Evolutionary conservation across 2,113 vertebrate species (phyloP).

Genomic region (Serinus canaria): DNA sequence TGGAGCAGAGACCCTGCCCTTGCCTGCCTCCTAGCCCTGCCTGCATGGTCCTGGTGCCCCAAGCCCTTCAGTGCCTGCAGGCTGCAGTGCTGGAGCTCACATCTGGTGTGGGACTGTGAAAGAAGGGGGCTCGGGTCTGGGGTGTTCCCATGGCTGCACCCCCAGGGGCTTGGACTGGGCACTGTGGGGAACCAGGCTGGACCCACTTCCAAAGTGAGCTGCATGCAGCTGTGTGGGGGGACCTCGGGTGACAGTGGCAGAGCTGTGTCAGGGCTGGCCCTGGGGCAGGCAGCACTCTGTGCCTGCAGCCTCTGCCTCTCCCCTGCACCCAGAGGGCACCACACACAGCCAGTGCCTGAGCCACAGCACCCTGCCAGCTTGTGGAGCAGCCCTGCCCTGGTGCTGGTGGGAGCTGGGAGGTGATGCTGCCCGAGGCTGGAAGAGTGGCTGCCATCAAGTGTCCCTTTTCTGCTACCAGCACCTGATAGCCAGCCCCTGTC

Average conservation of each 20-base stretch:
- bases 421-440: neutral
- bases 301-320: neutral
- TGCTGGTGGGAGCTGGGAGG: neutral
- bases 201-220: accelerated
- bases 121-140: neutral
- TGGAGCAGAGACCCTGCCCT: neutral
- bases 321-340: neutral
- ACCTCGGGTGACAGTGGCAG: accelerated
- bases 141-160: neutral
- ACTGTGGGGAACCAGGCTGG: neutral
- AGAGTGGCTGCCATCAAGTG: neutral
- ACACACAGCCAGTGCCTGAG: accelerated
- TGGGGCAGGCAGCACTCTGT: neutral
- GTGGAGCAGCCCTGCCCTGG: neutral
- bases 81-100: neutral
- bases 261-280: neutral
- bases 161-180: neutral
- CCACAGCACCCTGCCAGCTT: neutral
- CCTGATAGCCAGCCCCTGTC: neutral
- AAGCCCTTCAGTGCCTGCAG: neutral
- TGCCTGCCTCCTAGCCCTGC: neutral
- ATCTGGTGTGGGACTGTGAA: neutral
- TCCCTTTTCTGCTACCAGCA: neutral
- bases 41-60: neutral
- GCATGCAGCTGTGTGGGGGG: neutral